A percentile compares a stretch with the other conserved stretches of the same genome.
Evolutionary conservation across 2,888 invertebrate genomes (phyloP).

Genomic region (Podabrus alpinus): DNA sequence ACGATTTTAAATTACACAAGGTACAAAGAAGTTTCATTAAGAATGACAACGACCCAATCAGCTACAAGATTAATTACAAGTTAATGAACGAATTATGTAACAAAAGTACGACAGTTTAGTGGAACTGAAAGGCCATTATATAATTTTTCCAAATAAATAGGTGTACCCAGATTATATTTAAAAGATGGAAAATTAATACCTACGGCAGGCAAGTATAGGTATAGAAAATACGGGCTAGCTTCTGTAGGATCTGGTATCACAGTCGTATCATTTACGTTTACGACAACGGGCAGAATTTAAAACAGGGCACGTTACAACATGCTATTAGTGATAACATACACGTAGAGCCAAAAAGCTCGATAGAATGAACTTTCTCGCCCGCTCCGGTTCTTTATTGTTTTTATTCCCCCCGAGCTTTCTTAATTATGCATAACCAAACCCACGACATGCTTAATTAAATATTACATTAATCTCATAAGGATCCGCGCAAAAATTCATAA

Average conservation of each 20-base stretch:
- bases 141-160: not conserved
- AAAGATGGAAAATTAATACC: not conserved
- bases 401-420: constrained; percentile 16
- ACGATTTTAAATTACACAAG: constrained; percentile 1
- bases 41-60: constrained; percentile 1
- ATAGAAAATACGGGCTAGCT: not conserved
- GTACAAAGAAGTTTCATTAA: constrained; percentile 3
- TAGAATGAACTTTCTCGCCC: constrained; percentile 15
- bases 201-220: not conserved
- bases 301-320: constrained; percentile 21
- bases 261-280: constrained; percentile 20
- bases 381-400: constrained; percentile 15
- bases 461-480: constrained; percentile 12
- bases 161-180: not conserved
- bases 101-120: constrained; percentile 2
- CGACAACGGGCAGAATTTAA: constrained; percentile 15
- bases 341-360: constrained; percentile 15
- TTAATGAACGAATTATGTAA: constrained; percentile 4
- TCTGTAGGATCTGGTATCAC: constrained; percentile 10
- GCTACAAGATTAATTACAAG: constrained; percentile 4
- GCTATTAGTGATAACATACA: constrained; percentile 22
- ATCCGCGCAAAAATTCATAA: constrained; percentile 11
- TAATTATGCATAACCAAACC: constrained; percentile 18
- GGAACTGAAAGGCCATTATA: not conserved
- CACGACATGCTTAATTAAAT: constrained; percentile 17